Evolutionary conservation across 1,140 invertebrate genomes (phyloP), one percentile per base, ranked within the genome.

Genomic region (Drosophila cardini): DNA sequence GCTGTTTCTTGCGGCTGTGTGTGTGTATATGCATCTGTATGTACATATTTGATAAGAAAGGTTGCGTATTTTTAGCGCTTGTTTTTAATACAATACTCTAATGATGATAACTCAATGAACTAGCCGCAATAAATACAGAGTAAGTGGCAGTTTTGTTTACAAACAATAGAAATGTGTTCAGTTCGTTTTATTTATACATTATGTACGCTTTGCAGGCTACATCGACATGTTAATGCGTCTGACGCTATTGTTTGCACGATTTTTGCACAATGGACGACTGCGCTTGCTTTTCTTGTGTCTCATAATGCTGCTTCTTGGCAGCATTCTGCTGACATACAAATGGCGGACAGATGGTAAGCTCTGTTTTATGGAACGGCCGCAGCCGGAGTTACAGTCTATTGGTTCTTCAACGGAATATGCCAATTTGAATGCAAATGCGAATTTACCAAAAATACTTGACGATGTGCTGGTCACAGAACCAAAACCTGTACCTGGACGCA

Each of bases 401-500:
- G 10, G 4, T 40, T 1, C 56, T 43, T 0, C 15, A 6, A 15
- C 45, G 4, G 56, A 26, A 26, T 26, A 26, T 26, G 21, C 4
- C 4, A 26, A 26, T 26, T 26, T 26, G 4, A 26, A 26, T 16
- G 5, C 16, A 16, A 45, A 38, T 56, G 56, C 18, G 13, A 36
- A 38, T 13, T 4, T 50, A 15, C 70, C 70, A 6, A 43, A n/a
- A 13, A 60, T 61, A 10, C 43, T 92, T 34, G 86, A 86, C 11
- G 86, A 92, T 78, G 75, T 92, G 4, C 45, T 92, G 42, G 36
- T 67, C 5, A 70, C 62, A 0, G 73, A 90, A 30, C 75, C 75
- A 0, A 85, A 77, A 3, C 92, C 92, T 4, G 91, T 86, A 13
- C 92, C 92, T 2, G 94, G 93, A 18, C 93, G 69, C 4, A 93